A percentile compares a stretch with the other conserved stretches of the same genome.
These are phyloP conservation scores for Andrena bicolor DNA, from an alignment of 2,888 invertebrate species.

Conservation along the genomic window DNA sequence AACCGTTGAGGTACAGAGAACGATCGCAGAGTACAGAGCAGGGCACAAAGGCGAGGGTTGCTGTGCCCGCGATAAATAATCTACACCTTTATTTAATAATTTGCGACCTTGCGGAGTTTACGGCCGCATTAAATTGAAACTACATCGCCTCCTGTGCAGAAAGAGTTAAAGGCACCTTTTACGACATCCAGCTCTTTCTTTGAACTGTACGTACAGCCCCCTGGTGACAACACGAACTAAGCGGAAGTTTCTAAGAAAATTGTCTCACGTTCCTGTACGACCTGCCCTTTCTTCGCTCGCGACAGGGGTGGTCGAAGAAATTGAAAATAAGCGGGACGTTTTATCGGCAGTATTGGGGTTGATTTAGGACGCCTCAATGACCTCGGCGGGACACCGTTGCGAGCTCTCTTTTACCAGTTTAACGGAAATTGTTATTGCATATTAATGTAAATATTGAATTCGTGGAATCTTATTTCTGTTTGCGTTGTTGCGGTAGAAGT, in stretches of 20 bases:
- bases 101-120: constrained; percentile 8
- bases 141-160: constrained; percentile 4
- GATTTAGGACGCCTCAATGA: constrained; percentile 18
- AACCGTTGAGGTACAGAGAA: background rate
- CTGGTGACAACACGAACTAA: constrained; percentile 45
- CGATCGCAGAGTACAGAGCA: background rate
- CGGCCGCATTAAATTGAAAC: constrained; percentile 22
- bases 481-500: background rate
- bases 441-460: background rate
- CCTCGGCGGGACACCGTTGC: background rate
- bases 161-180: constrained; percentile 57
- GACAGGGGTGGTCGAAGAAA: constrained; percentile 38
- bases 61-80: constrained; percentile 26
- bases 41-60: background rate
- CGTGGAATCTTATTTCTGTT: background rate
- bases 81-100: constrained; percentile 26
- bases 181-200: constrained; percentile 36
- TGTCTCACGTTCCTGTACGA: constrained; percentile 48
- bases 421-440: background rate
- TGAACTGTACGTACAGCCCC: constrained; percentile 33
- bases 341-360: constrained; percentile 4
- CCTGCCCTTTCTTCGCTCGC: constrained; percentile 26
- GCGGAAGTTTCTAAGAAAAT: constrained; percentile 52
- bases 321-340: constrained; percentile 49
- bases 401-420: background rate